Evolutionary conservation across 1,140 invertebrate species (phyloP).

Genomic region (Leptinotarsa defecta): DNA sequence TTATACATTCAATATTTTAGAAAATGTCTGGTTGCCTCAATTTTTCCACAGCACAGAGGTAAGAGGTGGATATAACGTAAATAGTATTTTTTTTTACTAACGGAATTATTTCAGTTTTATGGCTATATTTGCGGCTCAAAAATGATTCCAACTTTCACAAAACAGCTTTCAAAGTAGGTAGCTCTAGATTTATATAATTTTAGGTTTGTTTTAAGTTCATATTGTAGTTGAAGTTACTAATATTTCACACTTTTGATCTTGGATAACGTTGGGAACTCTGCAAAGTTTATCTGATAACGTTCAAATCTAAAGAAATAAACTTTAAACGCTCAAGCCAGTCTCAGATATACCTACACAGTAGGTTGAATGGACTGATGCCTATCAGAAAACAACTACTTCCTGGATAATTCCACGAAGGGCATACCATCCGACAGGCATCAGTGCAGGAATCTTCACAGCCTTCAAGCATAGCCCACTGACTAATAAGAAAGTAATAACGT

Average conservation of each 20-base stretch:
- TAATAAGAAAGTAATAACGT: too few species aligned
- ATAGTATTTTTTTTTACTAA: neutral
- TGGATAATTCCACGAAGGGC: too few species aligned
- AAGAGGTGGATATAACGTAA: conserved; percentile 26
- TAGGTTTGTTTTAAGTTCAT: neutral
- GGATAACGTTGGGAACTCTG: conserved; percentile 17
- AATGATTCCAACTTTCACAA: conserved; percentile 59
- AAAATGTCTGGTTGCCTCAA: conserved; percentile 74
- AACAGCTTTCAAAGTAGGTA: conserved; percentile 61
- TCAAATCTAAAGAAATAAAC: too few species aligned
- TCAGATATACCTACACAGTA: too few species aligned
- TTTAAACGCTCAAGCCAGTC: too few species aligned
- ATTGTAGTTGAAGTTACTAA: too few species aligned
- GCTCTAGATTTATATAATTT: conserved; percentile 15
- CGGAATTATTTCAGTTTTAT: conserved; percentile 66
- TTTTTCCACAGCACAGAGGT: conserved; percentile 86
- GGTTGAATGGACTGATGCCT: too few species aligned
- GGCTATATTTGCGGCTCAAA: conserved; percentile 69
- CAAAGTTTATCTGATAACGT: too few species aligned
- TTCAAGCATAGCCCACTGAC: too few species aligned
- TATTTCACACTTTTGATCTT: neutral
- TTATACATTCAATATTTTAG: conserved; percentile 75
- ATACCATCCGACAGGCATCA: too few species aligned
- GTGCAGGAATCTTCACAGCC: too few species aligned
- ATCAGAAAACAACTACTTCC: too few species aligned